Percentiles rank a stretch among this genome's conserved stretches.
These are phyloP conservation scores for Psylliodes chrysocephalus DNA, from an alignment of 2,888 invertebrate species.

Conservation along the genomic window DNA sequence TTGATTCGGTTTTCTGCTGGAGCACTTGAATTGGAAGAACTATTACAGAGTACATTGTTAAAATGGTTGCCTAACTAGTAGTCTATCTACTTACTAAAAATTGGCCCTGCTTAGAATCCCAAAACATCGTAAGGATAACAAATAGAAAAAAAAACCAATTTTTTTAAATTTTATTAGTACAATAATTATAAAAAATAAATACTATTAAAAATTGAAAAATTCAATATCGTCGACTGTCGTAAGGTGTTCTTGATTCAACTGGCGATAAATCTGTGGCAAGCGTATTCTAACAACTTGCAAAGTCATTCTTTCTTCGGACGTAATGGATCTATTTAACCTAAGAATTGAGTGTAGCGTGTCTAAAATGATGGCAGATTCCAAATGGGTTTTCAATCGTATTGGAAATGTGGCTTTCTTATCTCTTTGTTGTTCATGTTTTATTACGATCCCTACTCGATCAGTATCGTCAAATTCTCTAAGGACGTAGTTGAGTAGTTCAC, in stretches of 20 bases:
- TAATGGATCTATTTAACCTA: conserved; percentile 17
- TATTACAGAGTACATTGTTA: too few species aligned
- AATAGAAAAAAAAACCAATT: too few species aligned
- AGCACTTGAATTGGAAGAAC: too few species aligned
- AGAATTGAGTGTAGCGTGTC: conserved; percentile 33
- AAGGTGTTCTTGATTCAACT: conserved; percentile 20
- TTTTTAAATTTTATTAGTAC: too few species aligned
- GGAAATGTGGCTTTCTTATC: conserved; percentile 33
- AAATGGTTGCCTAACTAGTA: too few species aligned
- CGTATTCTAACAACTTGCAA: conserved; percentile 39
- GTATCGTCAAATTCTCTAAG: conserved; percentile 34
- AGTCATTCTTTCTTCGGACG: conserved; percentile 32
- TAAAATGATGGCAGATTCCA: conserved; percentile 23
- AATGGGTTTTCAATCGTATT: conserved; percentile 30
- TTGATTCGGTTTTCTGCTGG: too few species aligned
- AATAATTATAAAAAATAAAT: background rate
- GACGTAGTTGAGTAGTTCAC: conserved; percentile 36
- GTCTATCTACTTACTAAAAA: too few species aligned
- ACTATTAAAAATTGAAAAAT: background rate
- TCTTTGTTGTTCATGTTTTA: conserved; percentile 32
- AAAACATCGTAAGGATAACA: too few species aligned
- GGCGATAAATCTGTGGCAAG: conserved; percentile 24
- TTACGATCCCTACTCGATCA: conserved; percentile 40
- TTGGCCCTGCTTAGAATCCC: too few species aligned
- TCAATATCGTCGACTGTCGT: background rate